phyloP scores from a whole-genome alignment of 92 coral and sea anemone species.

The Zoanthus sansibaricus region DNA sequence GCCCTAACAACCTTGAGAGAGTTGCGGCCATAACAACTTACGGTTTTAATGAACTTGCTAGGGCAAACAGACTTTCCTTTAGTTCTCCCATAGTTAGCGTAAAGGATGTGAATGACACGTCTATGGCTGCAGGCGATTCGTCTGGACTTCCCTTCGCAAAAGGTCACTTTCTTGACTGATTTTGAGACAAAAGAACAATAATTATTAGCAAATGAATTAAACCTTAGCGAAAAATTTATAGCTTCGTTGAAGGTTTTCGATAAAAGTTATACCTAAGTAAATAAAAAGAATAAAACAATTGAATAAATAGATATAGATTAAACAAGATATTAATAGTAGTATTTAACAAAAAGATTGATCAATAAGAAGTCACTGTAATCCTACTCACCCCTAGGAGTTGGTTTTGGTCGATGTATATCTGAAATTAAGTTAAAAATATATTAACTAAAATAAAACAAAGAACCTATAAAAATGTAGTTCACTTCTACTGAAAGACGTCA shows the following conservation, averaged over 20 bases:
- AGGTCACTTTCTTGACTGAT: constrained; percentile 1
- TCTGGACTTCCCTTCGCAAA: constrained; percentile 6
- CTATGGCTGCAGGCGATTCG: constrained; percentile 22
- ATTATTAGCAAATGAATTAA: too few relatives aligned
- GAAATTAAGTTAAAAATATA: not conserved
- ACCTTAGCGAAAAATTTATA: too few relatives aligned
- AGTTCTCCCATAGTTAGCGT: constrained; percentile 36
- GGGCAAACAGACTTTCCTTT: constrained; percentile 44
- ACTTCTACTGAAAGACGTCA: not conserved
- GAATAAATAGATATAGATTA: not conserved
- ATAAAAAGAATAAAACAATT: too few relatives aligned
- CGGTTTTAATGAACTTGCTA: constrained; percentile 2
- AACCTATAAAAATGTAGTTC: not conserved
- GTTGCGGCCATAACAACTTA: constrained; percentile 6
- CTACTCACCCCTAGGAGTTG: constrained; percentile 15
- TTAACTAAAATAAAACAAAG: not conserved
- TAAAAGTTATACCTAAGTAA: too few relatives aligned
- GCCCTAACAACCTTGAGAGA: not conserved
- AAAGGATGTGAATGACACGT: not conserved
- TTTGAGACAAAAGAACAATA: not conserved
- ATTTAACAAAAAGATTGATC: not conserved
- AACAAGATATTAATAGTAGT: not conserved
- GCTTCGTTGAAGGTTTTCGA: too few relatives aligned
- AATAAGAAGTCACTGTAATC: not conserved
- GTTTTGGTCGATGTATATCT: constrained; percentile 43